Evolutionary conservation across 2,113 vertebrate species (phyloP), one percentile per base, ranked within the genome.

Genomic region (Prionailurus bengalensis): DNA sequence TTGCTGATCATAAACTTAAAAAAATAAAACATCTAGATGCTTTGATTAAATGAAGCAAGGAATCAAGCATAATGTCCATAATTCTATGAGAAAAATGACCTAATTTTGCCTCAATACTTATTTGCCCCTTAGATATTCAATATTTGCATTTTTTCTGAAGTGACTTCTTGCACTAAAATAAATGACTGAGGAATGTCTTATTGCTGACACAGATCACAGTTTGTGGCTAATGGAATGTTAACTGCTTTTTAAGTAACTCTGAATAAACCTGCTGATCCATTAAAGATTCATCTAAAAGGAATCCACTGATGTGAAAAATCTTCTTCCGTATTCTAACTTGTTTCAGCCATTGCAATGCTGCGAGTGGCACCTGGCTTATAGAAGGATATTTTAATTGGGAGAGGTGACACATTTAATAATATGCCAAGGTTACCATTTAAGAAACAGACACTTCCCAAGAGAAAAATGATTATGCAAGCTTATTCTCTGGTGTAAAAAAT

Each of bases 211-310:
- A 98, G 97, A 98, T 98, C 98, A 98, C 97, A 98, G 97, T 98
- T 98, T 98, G 97, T 98, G 97, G 95, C 98, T 99, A 99, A 99
- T 98, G 98, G 98, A 98, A 98, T 98, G 98, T 99, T 99, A 99
- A 99, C 98, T 99, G 98, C 98, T 98, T 99, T 99, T 99, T 99
- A 98, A 99, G 98, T 98, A 98, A 98, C 98, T 99, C 96, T 98
- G 98, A 98, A 99, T 98, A 98, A 98, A 98, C 98, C 98, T 99
- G 98, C 98, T 98, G 98, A 99, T 98, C 98, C 97, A 97, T 96
- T 98, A 98, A 98, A 98, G 95, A 98, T 97, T 98, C 68, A 98
- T 98, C 91, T 94, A 74, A 98, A 98, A 98, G 81, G 78, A 98
- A 98, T 98, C 70, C 94, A 91, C 76, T 94, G 97, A 93, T 87